A percentile compares a stretch with the other conserved stretches of the same genome.
These are phyloP conservation scores for Mormyrus hasselquistii DNA, from an alignment of 2,797 vertebrate genomes.

Conservation along the genomic window DNA sequence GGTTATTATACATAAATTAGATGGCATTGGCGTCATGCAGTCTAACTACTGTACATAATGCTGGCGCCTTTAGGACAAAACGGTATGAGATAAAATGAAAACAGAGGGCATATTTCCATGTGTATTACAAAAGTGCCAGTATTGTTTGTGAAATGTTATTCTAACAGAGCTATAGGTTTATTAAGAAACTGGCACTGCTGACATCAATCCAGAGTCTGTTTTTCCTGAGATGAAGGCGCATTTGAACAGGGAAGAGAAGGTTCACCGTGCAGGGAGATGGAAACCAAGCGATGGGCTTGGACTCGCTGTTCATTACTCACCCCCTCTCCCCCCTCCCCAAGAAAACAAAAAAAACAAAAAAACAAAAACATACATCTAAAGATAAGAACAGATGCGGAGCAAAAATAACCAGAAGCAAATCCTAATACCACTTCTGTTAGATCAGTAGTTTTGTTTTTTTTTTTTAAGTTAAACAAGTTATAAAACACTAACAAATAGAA, in stretches of 20 bases:
- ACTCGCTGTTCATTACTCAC: not conserved
- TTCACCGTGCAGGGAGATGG: not conserved
- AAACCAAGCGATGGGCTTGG: not conserved
- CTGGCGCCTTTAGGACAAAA: constrained; percentile 13
- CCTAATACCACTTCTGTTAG: constrained; percentile 49
- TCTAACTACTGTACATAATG: constrained; percentile 20
- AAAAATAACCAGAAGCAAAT: constrained; percentile 27
- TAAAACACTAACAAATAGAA: constrained; percentile 72
- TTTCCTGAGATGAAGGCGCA: not conserved
- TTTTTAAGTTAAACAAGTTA: constrained; percentile 48
- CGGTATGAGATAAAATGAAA: not conserved
- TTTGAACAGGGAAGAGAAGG: not conserved
- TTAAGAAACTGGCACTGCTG: not conserved
- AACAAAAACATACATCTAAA: not conserved
- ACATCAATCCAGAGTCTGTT: not conserved
- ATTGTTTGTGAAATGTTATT: constrained; percentile 20
- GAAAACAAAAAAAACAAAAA: not conserved
- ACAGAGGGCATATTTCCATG: constrained; percentile 44
- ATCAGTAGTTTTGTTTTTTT: constrained; percentile 55
- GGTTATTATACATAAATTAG: not conserved
- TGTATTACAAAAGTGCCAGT: constrained; percentile 53
- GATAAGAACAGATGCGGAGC: not conserved
- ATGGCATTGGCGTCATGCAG: not conserved
- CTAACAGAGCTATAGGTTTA: not conserved
- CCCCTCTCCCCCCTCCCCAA: not conserved